phyloP scores from a whole-genome alignment of 2,797 vertebrate genomes.

The Cryptoprocta ferox region DNA sequence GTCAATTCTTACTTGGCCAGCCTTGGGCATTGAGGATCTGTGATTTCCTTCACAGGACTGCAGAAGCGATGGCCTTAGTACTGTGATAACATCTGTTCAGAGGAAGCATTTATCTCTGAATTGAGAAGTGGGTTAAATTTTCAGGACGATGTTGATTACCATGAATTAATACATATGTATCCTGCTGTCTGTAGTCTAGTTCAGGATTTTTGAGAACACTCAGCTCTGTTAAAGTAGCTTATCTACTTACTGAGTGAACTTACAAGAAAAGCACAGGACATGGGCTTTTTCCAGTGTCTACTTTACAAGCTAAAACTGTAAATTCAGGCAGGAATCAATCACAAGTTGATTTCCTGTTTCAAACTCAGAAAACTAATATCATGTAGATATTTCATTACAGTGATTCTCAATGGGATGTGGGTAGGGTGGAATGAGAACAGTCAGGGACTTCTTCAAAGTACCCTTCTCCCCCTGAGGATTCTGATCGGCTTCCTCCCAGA shows the following conservation, averaged over 20 bases:
- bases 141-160: conserved; percentile 21
- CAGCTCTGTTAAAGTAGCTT: background rate
- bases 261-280: background rate
- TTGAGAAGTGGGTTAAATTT: conserved; percentile 47
- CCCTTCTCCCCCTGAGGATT: background rate
- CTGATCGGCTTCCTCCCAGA: background rate
- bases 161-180: background rate
- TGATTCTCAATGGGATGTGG: background rate
- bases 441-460: background rate
- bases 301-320: conserved; percentile 48
- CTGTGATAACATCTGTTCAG: background rate
- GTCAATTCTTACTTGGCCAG: background rate
- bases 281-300: background rate
- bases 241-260: background rate
- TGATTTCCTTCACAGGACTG: background rate
- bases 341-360: conserved; percentile 32
- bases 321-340: background rate
- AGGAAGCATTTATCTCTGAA: background rate
- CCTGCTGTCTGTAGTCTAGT: background rate
- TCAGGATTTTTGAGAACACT: conserved; percentile 43
- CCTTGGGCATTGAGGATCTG: background rate
- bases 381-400: background rate
- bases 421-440: background rate
- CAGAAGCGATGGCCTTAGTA: background rate
- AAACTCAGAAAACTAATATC: background rate